phyloP scores from a whole-genome alignment of 2,113 vertebrate species.

The Aythya baeri region DNA sequence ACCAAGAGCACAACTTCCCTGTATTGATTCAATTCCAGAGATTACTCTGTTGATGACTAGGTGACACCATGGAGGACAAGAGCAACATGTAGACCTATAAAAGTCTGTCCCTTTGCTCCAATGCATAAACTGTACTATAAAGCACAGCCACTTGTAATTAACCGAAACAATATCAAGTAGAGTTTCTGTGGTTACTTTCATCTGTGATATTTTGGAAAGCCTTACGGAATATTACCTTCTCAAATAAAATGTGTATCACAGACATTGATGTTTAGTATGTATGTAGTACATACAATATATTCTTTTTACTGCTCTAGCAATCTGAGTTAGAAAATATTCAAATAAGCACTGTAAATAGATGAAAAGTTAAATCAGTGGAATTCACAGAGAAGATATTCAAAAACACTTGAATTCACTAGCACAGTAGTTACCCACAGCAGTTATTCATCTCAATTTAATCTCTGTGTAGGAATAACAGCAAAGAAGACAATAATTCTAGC shows the following conservation, averaged over 20 bases:
- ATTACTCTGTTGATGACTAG: neutral
- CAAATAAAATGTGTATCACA: neutral
- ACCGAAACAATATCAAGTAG: neutral
- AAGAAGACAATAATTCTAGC: neutral
- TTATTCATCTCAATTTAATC: neutral
- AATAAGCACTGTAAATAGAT: neutral
- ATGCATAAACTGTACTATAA: neutral
- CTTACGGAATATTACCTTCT: neutral
- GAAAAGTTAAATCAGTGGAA: neutral
- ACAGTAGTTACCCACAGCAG: neutral
- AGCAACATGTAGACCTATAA: neutral
- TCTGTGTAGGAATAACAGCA: neutral
- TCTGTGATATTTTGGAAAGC: neutral
- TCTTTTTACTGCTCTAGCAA: neutral
- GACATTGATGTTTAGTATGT: neutral
- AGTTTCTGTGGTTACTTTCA: neutral
- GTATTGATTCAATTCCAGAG: neutral
- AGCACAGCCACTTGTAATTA: neutral
- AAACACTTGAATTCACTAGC: neutral
- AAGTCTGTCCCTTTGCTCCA: neutral
- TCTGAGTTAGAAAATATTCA: neutral
- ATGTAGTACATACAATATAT: neutral
- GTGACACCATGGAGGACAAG: neutral
- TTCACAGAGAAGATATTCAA: too few species aligned
- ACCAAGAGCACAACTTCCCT: neutral